Conservation (phyloP, 2,113 vertebrate genomes). For the Tor tambroides region DNA sequence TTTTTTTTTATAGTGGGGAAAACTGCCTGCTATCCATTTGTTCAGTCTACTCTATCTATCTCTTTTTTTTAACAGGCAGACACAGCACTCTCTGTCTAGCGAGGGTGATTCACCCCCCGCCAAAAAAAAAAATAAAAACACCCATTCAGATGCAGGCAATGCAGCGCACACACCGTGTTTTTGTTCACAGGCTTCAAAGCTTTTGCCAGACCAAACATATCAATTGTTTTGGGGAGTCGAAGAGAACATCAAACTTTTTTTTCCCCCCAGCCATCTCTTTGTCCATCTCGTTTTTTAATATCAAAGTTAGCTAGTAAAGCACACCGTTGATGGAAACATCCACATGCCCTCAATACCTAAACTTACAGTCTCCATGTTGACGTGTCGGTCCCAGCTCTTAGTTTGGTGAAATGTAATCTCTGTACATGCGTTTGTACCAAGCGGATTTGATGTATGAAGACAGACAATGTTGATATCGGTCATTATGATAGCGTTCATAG, state of each 20-base stretch:
- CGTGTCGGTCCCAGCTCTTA: not conserved
- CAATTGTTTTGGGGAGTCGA: constrained; percentile 67
- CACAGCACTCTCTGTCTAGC: constrained; percentile 75
- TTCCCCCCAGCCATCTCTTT: constrained; percentile 42
- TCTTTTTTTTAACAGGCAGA: constrained; percentile 35
- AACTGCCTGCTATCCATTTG: constrained; percentile 7
- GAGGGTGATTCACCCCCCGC: constrained; percentile 59
- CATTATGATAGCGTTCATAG: constrained; percentile 71
- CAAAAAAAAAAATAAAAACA: constrained; percentile 26
- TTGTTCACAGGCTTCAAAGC: constrained; percentile 74
- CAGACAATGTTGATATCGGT: constrained; percentile 68
- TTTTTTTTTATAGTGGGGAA: constrained; percentile 9
- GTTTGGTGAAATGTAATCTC: not conserved
- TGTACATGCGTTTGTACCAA: not conserved
- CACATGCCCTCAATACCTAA: not conserved
- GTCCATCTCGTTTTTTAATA: constrained; percentile 56
- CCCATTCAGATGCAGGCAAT: constrained; percentile 75
- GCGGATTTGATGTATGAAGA: constrained; percentile 58
- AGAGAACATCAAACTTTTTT: constrained; percentile 66
- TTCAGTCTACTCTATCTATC: not conserved
- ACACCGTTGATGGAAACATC: not conserved
- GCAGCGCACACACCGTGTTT: constrained; percentile 72
- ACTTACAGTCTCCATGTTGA: not conserved
- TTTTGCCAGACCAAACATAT: constrained; percentile 67
- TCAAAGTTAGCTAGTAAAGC: not conserved